Percentiles rank a stretch among this genome's conserved stretches.
Evolutionary conservation across 2,113 vertebrate genomes (phyloP).

Genomic region (Chunga burmeisteri): DNA sequence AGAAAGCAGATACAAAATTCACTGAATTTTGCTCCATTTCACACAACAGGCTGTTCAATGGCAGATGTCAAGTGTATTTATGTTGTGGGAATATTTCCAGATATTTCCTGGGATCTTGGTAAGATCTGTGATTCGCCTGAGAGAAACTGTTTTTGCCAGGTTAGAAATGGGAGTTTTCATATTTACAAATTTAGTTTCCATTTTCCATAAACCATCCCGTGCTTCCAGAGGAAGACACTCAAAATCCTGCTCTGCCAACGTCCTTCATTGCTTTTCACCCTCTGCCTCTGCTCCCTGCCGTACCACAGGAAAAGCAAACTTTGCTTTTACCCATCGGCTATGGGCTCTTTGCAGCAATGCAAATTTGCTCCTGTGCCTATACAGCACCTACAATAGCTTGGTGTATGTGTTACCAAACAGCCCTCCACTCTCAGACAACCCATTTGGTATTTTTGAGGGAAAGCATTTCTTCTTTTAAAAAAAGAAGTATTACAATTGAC

Average conservation of each 20-base stretch:
- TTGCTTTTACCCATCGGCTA: background rate
- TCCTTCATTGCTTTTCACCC: background rate
- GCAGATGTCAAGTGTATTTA: conserved; percentile 35
- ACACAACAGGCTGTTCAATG: background rate
- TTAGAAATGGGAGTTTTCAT: background rate
- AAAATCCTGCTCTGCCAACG: background rate
- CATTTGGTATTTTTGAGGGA: background rate
- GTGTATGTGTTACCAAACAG: background rate
- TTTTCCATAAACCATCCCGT: background rate
- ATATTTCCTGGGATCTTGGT: background rate
- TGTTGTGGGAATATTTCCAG: conserved; percentile 18
- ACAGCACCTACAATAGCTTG: background rate
- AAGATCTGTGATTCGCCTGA: background rate
- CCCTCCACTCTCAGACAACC: accelerated
- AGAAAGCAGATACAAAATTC: background rate
- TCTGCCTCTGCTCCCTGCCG: background rate
- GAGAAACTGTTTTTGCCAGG: background rate
- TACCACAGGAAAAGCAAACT: background rate
- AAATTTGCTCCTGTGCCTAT: background rate
- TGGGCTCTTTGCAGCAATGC: background rate
- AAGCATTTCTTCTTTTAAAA: background rate
- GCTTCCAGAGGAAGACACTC: background rate
- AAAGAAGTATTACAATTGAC: background rate
- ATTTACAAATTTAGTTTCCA: background rate
- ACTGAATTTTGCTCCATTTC: background rate